These are phyloP conservation scores for Corydoras maculifer DNA, from an alignment of 2,113 vertebrate genomes.

Conservation along the genomic window DNA sequence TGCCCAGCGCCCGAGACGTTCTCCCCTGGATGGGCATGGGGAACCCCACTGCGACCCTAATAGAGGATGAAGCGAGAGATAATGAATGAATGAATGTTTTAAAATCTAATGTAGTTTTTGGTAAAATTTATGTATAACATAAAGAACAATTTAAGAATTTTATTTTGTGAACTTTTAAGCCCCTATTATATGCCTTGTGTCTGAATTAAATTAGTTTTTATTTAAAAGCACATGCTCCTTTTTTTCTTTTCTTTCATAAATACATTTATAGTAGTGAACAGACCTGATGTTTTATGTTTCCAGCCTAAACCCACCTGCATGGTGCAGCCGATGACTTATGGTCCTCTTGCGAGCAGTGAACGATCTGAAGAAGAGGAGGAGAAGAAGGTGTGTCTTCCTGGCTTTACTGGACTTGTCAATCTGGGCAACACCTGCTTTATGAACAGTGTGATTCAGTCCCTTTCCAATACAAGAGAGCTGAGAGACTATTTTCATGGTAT, in stretches of 20 bases:
- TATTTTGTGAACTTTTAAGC: no score
- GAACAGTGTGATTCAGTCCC: conserved; percentile 97
- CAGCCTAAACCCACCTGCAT: conserved; percentile 95
- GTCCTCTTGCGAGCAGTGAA: conserved; percentile 70
- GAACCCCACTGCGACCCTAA: no score
- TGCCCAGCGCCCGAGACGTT: no score
- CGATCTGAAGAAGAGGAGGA: conserved; percentile 86
- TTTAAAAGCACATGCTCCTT: no score
- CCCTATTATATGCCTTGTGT: no score
- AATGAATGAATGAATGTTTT: no score
- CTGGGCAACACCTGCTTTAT: conserved; percentile 98
- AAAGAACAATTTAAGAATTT: no score
- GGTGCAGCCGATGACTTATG: conserved; percentile 95
- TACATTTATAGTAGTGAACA: not conserved
- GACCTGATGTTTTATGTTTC: not conserved
- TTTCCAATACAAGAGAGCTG: conserved; percentile 95
- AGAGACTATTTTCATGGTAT: conserved; percentile 94
- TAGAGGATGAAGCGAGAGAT: no score
- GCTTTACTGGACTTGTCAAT: conserved; percentile 93
- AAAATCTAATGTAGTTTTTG: no score
- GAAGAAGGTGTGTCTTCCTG: conserved; percentile 89
- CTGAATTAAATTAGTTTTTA: no score
- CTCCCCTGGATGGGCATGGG: no score
- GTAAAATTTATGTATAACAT: no score
- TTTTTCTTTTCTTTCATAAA: not conserved